Percentiles rank a stretch among this genome's conserved stretches.
phyloP scores from a whole-genome alignment of 2,797 vertebrate species.

The Gymnothorax reevesii region DNA sequence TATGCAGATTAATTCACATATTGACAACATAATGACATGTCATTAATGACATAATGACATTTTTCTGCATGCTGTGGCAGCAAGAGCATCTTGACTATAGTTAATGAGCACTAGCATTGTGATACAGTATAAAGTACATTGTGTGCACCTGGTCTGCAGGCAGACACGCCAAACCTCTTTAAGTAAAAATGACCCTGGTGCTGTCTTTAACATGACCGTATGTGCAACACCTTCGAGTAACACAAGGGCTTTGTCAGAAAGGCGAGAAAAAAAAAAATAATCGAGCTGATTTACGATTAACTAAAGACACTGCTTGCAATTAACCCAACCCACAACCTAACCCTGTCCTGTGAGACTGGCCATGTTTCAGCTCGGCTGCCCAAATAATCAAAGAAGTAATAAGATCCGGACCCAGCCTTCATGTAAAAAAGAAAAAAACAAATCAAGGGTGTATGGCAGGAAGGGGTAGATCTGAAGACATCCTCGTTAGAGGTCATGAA shows the following conservation, averaged over 20 bases:
- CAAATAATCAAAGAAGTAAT: background rate
- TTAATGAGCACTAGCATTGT: background rate
- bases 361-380: background rate
- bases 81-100: background rate
- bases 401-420: background rate
- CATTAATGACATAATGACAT: too few relatives aligned
- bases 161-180: background rate
- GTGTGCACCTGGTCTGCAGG: background rate
- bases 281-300: background rate
- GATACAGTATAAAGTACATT: background rate
- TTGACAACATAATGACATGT: too few relatives aligned
- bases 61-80: background rate
- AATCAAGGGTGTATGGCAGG: background rate
- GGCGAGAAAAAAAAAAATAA: background rate
- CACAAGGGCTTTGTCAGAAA: background rate
- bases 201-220: background rate
- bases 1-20: too few relatives aligned
- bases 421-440: background rate
- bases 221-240: background rate
- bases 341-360: background rate
- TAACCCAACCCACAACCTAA: constrained; percentile 1
- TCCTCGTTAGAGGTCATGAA: background rate
- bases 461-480: background rate
- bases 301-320: background rate
- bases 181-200: background rate